Evolutionary conservation across 1,140 invertebrate genomes (phyloP), one percentile per base, ranked within the genome.

Genomic region (Cataglyphis hispanica): DNA sequence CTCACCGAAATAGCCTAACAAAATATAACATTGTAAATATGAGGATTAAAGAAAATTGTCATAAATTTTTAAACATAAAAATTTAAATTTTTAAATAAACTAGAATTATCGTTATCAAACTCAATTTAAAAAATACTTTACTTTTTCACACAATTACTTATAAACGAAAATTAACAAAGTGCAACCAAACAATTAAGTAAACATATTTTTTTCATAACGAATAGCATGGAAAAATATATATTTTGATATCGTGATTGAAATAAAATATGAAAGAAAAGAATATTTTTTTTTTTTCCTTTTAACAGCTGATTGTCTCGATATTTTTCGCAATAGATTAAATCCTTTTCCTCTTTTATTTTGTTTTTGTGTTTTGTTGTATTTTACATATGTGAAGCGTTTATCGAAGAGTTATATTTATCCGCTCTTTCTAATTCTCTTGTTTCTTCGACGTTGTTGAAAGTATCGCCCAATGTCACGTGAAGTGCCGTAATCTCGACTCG

Each of bases 381-480:
- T 70, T 37, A 16, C 19, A 16, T 11, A n/a, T 31, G 2, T 43
- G 40, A 43, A 16, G 0, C 11, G 5, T 43, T 5, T 56, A 40
- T 69, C 53, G 19, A 1, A 3, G 6, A 13, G 34, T 40, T 83
- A 34, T 66, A 77, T 64, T 77, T 63, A 64, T n/a, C 34, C 2
- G 22, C 13, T 77, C 25, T 31, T 3, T 72, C 4, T 13, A 22
- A 25, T 22, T 34, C 16, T 25, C 5, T 77, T 16, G 22, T 56
- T 76, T 40, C 50, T 43, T 50, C 8, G 34, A 2, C 10, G 40
- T 53, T 46, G n/a, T 56, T 31, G 43, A n/a, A 43, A 69, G 66
- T 72, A 46, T 84, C 88, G 27, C 27, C 22, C 11, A 46, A 53
- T 84, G 56, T 50, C 70, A 43, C n/a, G 64, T 58, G 80, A 60